Percentiles rank a stretch among this genome's conserved stretches.
Conservation (phyloP, 2,113 vertebrate species). For the Psettodes erumei region DNA sequence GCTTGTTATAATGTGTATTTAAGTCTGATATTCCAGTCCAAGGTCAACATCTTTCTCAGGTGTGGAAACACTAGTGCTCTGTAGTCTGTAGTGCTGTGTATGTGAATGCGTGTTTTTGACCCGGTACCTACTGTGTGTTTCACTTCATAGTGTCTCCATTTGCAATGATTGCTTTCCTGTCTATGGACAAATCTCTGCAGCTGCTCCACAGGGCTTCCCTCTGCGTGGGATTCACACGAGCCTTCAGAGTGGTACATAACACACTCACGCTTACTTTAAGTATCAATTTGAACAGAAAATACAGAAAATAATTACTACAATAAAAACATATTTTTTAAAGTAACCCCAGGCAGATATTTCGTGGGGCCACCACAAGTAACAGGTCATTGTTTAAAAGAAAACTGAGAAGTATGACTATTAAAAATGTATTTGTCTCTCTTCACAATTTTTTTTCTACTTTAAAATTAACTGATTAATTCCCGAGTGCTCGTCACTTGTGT, state of each 20-base stretch:
- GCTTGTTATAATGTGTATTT: slow-evolving; percentile 43
- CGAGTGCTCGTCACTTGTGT: neutral
- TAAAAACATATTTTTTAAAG: neutral
- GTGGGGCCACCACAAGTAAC: neutral
- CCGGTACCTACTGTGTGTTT: slow-evolving; percentile 43
- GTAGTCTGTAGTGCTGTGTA: neutral
- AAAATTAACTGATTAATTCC: neutral
- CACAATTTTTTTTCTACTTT: neutral
- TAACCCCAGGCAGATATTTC: neutral
- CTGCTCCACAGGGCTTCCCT: slow-evolving; percentile 87
- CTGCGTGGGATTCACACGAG: slow-evolving; percentile 93
- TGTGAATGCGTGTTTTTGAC: slow-evolving; percentile 16
- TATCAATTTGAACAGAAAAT: neutral
- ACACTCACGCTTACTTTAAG: slow-evolving; percentile 12
- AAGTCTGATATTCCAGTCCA: neutral
- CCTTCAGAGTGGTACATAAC: slow-evolving; percentile 91
- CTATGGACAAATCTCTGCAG: slow-evolving; percentile 89
- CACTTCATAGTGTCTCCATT: slow-evolving; percentile 91
- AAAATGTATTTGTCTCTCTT: neutral
- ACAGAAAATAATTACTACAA: neutral
- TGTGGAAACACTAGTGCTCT: neutral
- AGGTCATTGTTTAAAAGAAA: slow-evolving; percentile 7
- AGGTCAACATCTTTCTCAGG: neutral
- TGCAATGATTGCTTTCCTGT: slow-evolving; percentile 94
- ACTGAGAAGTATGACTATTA: neutral